Base-by-base conservation (phyloP, 1,140 invertebrate species). In the Pseudobourletiella spinata region DNA sequence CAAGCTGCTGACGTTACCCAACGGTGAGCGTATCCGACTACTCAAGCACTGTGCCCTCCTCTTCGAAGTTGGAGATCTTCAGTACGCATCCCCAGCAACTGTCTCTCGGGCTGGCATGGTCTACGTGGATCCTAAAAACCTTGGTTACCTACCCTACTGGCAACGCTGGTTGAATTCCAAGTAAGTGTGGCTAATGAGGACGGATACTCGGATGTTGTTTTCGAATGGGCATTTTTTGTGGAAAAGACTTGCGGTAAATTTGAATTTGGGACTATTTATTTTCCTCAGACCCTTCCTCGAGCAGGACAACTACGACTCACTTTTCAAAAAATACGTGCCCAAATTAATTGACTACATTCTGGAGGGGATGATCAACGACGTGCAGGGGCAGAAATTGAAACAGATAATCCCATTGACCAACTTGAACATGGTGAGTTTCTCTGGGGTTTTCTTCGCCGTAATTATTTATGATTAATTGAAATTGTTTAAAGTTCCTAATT, bases 61-160 rank as follows among this genome's bases (percentile, higher is more conserved):
- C 32, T 95, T 95, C 78, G 92, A 95, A 80, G 87, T 93, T 20
- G 89, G 86, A 42, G 87, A 94, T 76, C 79, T 95, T 44, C 84
- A 86, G 71, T 92, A 89, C 71, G 91, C 91, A 0, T 94, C 91
- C 0, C 91, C 91, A 0, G 89, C 91, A 1, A 94, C 89, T 0
- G 88, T 95, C 0, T 93, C 89, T 0, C 80, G 91, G 61, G 89
- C 89, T 6, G 91, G 91, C 25, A 92, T 95, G 89, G 89, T 95
- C 4, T 96, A 87, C 71, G 89, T 95, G 30, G 90, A 94, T 72
- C 89, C 90, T 0, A 91, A 91, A 74, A 90, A 90, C 77, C 77
- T 95, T 26, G 88, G 89, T 0, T 91, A 86, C 72, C 78, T 84
- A 64, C 89, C 91, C 0, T 94, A 84, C 74, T 91, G 91, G 86